phyloP scores from a whole-genome alignment of 2,797 vertebrate genomes.

The Graptemys geographica region DNA sequence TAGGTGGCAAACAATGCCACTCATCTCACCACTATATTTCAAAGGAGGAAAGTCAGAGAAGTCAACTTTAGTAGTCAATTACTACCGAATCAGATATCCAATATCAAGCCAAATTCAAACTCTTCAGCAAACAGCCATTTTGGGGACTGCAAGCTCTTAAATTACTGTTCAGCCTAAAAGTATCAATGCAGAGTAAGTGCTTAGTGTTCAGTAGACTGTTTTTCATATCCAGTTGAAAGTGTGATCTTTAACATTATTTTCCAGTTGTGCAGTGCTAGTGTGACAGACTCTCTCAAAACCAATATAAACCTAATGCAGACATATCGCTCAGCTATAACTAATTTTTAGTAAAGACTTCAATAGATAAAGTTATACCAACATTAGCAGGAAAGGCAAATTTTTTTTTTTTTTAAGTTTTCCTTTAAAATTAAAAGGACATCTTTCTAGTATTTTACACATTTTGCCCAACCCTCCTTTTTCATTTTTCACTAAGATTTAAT shows the following conservation, averaged over 20 bases:
- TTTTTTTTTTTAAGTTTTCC: background rate
- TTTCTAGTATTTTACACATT: background rate
- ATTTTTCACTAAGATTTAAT: background rate
- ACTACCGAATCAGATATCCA: background rate
- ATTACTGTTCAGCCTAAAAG: conserved; percentile 9
- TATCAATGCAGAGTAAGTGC: accelerated
- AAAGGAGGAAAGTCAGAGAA: background rate
- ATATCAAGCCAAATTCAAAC: background rate
- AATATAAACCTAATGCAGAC: background rate
- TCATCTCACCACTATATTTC: background rate
- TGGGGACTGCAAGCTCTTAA: background rate
- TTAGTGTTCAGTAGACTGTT: background rate
- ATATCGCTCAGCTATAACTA: background rate
- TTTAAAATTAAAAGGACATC: background rate
- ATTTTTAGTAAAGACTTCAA: background rate
- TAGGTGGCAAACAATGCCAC: accelerated
- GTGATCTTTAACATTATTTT: background rate
- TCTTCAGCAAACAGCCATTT: background rate
- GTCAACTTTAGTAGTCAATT: accelerated
- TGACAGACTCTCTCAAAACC: background rate
- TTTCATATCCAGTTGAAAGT: background rate
- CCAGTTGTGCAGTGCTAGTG: background rate
- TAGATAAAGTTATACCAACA: background rate
- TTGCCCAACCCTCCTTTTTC: background rate
- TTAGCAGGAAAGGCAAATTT: background rate